These are phyloP conservation scores for Loriculus beryllinus DNA, from an alignment of 2,797 vertebrate species.

Conservation along the genomic window DNA sequence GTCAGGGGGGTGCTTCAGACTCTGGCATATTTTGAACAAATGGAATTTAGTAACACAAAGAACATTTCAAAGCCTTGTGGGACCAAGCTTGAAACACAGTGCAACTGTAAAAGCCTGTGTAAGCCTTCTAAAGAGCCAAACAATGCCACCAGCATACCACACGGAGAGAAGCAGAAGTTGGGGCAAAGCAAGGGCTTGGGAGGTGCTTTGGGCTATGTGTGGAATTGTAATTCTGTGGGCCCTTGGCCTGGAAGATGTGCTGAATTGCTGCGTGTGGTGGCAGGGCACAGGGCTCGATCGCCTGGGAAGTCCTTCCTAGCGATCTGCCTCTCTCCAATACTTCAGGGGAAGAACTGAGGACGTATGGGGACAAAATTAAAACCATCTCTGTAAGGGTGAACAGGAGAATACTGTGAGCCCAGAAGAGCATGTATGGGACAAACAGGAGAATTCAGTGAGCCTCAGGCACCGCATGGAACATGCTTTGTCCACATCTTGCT, in stretches of 20 bases:
- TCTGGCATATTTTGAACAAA: not conserved
- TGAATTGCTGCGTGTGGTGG: not conserved
- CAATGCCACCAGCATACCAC: not conserved
- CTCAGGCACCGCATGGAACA: not conserved
- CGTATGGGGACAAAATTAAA: rapidly evolving
- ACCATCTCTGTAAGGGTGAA: not conserved
- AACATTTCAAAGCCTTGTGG: not conserved
- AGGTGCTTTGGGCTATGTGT: not conserved
- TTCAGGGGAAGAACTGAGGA: not conserved
- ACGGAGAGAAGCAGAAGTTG: not conserved
- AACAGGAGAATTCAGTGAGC: not conserved
- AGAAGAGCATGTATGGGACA: not conserved
- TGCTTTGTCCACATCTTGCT: not conserved
- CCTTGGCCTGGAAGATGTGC: not conserved
- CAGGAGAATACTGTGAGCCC: not conserved
- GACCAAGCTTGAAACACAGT: not conserved
- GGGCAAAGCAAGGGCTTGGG: not conserved
- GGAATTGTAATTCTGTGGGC: not conserved
- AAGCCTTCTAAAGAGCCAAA: not conserved
- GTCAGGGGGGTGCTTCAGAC: not conserved
- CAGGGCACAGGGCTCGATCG: not conserved
- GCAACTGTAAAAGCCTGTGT: not conserved
- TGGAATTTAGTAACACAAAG: not conserved
- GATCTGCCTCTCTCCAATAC: not conserved
- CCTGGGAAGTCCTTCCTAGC: not conserved